Evolutionary conservation across 1,140 invertebrate genomes (phyloP).

Genomic region (Thaumatotibia leucotreta): DNA sequence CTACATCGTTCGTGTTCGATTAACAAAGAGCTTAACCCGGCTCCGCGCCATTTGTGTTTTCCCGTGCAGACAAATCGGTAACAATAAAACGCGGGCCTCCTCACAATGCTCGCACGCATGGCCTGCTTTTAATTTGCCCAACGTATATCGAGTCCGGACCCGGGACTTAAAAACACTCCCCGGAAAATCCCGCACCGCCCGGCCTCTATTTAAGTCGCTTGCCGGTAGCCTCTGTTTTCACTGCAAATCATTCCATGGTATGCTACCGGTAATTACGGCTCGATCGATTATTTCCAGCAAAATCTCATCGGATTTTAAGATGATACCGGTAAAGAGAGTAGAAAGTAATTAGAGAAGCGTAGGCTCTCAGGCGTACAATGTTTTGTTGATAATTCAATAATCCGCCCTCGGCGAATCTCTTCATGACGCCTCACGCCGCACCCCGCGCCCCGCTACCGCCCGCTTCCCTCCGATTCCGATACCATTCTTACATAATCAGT

Average conservation of each 20-base stretch:
- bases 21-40: conserved; percentile 65
- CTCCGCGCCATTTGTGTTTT: conserved; percentile 63
- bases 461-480: conserved; percentile 32
- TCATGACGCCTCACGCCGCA: conserved; percentile 42
- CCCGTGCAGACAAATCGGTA: conserved; percentile 67
- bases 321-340: conserved; percentile 48
- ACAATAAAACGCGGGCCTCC: conserved; percentile 62
- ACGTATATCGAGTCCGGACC: conserved; percentile 56
- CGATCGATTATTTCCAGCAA: conserved; percentile 53
- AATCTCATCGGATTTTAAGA: conserved; percentile 58
- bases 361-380: conserved; percentile 62
- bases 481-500: conserved; percentile 63
- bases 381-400: conserved; percentile 76
- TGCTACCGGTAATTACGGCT: conserved; percentile 48
- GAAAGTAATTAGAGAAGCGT: conserved; percentile 68
- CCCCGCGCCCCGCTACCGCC: conserved; percentile 22
- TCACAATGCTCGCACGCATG: conserved; percentile 64
- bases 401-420: conserved; percentile 55
- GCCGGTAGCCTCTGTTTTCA: conserved; percentile 29
- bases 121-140: conserved; percentile 72
- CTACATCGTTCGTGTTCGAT: conserved; percentile 51
- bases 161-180: conserved; percentile 60
- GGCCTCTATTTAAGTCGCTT: conserved; percentile 31
- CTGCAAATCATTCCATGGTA: conserved; percentile 17
- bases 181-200: conserved; percentile 43